A percentile compares a stretch with the other conserved stretches of the same genome.
Conservation (phyloP, 2,888 invertebrate genomes). For the Fabriciana adippe region DNA sequence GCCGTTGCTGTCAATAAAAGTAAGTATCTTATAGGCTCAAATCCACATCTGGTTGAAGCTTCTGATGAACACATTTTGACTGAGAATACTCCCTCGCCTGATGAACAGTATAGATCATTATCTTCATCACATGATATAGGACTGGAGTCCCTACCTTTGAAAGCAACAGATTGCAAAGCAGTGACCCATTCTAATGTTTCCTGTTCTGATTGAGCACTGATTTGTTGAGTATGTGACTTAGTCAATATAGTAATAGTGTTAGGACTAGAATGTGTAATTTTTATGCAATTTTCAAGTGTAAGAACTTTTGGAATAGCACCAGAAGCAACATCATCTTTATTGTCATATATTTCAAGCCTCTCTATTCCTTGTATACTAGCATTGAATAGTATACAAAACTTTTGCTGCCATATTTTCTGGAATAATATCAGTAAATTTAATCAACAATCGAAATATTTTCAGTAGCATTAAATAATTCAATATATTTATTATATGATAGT, state of each 20-base stretch:
- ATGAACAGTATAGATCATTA: constrained; percentile 93
- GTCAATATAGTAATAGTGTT: constrained; percentile 87
- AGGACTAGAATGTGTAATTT: constrained; percentile 87
- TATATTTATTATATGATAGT: background rate
- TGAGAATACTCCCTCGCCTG: constrained; percentile 90
- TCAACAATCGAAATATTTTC: no score
- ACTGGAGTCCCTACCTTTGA: constrained; percentile 84
- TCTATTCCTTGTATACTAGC: constrained; percentile 93
- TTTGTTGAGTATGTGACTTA: constrained; percentile 86
- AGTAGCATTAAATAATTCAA: no score
- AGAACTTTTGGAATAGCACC: constrained; percentile 88
- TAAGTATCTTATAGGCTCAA: constrained; percentile 87
- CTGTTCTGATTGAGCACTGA: constrained; percentile 83
- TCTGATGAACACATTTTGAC: constrained; percentile 90
- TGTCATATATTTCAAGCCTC: constrained; percentile 92
- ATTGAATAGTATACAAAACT: constrained; percentile 89
- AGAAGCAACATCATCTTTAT: constrained; percentile 86
- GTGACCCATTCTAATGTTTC: constrained; percentile 90
- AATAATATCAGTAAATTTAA: constrained; percentile 12
- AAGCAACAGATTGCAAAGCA: constrained; percentile 91
- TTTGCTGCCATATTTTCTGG: constrained; percentile 93
- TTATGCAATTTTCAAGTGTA: constrained; percentile 93
- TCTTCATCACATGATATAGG: constrained; percentile 89
- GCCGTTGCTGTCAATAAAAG: constrained; percentile 88
- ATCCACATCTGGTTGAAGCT: constrained; percentile 88